These are phyloP conservation scores for Nesidiocoris tenuis DNA, from an alignment of 2,888 invertebrate species.

Conservation along the genomic window DNA sequence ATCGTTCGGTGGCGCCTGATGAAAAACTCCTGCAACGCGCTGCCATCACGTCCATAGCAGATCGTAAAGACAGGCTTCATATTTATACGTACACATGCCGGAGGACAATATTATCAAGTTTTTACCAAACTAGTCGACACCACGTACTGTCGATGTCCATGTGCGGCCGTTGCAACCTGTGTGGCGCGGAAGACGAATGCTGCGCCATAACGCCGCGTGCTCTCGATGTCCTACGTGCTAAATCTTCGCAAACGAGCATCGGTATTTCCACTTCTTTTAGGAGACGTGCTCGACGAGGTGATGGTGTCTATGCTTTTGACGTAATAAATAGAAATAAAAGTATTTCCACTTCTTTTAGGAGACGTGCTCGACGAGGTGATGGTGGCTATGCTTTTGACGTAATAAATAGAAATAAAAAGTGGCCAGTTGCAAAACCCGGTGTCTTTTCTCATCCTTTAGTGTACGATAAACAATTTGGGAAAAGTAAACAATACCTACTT, in stretches of 20 bases:
- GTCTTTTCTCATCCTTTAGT: too few species aligned
- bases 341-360: neutral
- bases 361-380: neutral
- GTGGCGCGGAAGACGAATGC: neutral
- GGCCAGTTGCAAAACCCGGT: too few species aligned
- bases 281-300: neutral
- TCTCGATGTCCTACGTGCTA: neutral
- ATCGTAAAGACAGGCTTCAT: too few species aligned
- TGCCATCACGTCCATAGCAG: too few species aligned
- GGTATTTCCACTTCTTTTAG: neutral
- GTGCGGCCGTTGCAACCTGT: neutral
- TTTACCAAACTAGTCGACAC: neutral
- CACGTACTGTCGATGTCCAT: neutral
- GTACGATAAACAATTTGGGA: too few species aligned
- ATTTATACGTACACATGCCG: too few species aligned
- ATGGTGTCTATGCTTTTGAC: neutral
- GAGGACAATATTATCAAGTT: neutral
- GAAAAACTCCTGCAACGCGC: too few species aligned
- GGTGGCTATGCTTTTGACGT: neutral
- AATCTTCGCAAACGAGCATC: neutral
- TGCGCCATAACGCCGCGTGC: neutral
- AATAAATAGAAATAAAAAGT: neutral
- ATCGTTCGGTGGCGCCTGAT: too few species aligned
- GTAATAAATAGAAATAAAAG: neutral
- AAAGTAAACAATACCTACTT: too few species aligned